Evolutionary conservation across 2,888 invertebrate genomes (phyloP), one percentile per base, ranked within the genome.

Genomic region (Thecocarcelia acutangulata): DNA sequence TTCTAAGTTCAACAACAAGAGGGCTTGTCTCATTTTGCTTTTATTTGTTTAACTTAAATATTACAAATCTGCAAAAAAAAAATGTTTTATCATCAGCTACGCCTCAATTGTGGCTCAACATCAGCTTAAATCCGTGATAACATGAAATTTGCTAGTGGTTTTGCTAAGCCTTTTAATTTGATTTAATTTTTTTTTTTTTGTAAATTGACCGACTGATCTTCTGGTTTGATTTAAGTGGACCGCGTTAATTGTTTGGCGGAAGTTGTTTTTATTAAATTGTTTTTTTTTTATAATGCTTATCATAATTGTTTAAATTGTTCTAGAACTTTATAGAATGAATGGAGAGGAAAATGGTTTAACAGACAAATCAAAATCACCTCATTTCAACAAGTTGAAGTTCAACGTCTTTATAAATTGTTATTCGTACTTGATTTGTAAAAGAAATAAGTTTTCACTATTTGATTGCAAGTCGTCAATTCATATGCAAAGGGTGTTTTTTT

Each of bases 381-480:
- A 78, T 48, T 73, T 73, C 11, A 69, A 64, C 66, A 75, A 82
- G 74, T 78, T 82, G 64, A 82, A 82, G 82, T 82, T 82, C 77
- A 82, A 74, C 77, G 77, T 82, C 64, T 74, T 59, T 66, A 59
- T 17, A 40, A 79, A 66, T 59, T 61, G 61, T n/a, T 52, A 58
- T 5, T 11, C 2, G 48, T 33, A 19, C 12, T 11, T n/a, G 50
- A 50, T 21, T 50, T 50, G 15, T 24, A n/a, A 15, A 64, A 21
- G 13, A 42, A 12, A 56, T 12, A 56, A 37, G 0, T 8, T 28
- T 54, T 28, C 19, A 56, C 9, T 3, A 33, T 33, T 3, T 33
- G 4, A 24, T 24, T 24, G 24, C 2, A 24, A 24, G 24, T 5
- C 24, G n/a, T n/a, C n/a, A n/a, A n/a, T n/a, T n/a, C n/a, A n/a